Percentiles rank a stretch among this genome's conserved stretches.
Evolutionary conservation across 2,113 vertebrate genomes (phyloP).

Genomic region (Eulacestoma nigropectus): DNA sequence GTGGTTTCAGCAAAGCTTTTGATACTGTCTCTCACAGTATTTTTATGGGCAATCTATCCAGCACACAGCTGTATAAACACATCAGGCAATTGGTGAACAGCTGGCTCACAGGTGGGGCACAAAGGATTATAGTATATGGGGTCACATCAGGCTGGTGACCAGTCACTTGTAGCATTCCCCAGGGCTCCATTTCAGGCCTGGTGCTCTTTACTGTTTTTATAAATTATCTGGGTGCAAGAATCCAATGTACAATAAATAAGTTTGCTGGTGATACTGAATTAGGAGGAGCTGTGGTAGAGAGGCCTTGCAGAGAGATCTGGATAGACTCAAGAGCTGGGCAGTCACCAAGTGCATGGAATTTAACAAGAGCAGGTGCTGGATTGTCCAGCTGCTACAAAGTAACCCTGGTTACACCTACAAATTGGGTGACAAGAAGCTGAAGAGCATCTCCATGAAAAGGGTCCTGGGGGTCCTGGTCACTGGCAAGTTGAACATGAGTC

Average conservation of each 20-base stretch:
- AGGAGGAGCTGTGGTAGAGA: not conserved
- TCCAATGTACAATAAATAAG: not conserved
- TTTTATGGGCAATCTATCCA: not conserved
- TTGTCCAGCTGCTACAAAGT: not conserved
- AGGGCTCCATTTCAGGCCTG: rapidly evolving
- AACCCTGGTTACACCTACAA: not conserved
- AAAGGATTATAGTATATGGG: too few species aligned
- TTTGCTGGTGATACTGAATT: rapidly evolving
- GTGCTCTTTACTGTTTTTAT: not conserved
- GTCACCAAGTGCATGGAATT: not conserved
- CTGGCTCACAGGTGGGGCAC: not conserved
- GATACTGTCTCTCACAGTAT: not conserved
- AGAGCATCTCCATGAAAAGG: not conserved
- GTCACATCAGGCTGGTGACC: not conserved
- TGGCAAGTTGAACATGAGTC: rapidly evolving
- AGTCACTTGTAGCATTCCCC: not conserved
- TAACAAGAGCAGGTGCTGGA: not conserved
- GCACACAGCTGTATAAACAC: not conserved
- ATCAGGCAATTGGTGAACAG: not conserved
- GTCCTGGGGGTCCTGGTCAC: rapidly evolving
- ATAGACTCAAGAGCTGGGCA: not conserved
- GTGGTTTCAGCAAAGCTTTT: not conserved
- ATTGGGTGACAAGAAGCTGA: rapidly evolving
- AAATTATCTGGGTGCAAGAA: not conserved
- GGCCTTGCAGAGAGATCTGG: not conserved